Evolutionary conservation across 2,888 invertebrate genomes (phyloP), one percentile per base, ranked within the genome.

Genomic region (Rhyacophila evoluta): DNA sequence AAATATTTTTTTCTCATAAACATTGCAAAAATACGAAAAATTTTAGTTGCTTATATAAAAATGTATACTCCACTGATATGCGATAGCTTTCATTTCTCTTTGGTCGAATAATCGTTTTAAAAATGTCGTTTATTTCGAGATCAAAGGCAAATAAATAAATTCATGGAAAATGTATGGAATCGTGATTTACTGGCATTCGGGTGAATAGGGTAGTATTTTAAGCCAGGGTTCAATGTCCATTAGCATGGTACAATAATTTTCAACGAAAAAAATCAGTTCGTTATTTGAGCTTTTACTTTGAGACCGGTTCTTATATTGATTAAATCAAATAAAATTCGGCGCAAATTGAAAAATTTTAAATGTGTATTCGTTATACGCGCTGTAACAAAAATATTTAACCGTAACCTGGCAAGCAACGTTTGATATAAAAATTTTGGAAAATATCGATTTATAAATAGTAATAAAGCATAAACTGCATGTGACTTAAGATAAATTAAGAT

Each of bases 71-170:
- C 55, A 55, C 8, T 19, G 19, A 55, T 55, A 55, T 19, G 55
- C 55, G 55, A 55, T 55, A 55, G 55, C 55, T 19, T 55, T 55
- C 19, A 55, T 72, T 70, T 77, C 72, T 77, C 79, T 72, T 79
- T 76, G 79, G 73, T 73, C 69, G 75, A 79, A 75, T 79, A 79
- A 79, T 75, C 71, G 67, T 67, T 72, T 75, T 68, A 15, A 37
- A 75, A 75, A 75, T 70, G 75, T 72, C 70, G 71, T 75, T 79
- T 41, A 75, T 38, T 55, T 33, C 25, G 36, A 75, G 72, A 79
- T 79, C 79, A 79, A 79, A 79, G 72, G 72, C 69, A 39, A 37
- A 55, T 55, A 55, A 15, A n/a, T 15, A 41, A 74, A 74, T 29
- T 33, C 69, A 28, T 69, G 69, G 29, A 15, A 29, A 69, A 69